phyloP scores from a whole-genome alignment of 2,888 invertebrate genomes.

The Perithous albicinctus region DNA sequence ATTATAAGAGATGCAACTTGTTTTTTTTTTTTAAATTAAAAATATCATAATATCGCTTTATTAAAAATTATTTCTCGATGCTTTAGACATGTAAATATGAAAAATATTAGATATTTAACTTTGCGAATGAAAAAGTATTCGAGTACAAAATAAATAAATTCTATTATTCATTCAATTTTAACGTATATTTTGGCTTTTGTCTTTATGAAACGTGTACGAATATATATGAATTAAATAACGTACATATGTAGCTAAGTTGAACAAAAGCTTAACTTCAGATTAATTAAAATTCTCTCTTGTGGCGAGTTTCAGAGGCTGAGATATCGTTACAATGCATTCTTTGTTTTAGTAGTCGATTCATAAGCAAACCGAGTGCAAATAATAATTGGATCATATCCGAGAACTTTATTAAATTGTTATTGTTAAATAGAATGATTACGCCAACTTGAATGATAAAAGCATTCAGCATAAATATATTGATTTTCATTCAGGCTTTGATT shows the following conservation, averaged over 20 bases:
- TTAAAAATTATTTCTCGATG: too few species aligned
- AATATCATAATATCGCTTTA: too few species aligned
- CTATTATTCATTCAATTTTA: not conserved
- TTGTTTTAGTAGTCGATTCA: not conserved
- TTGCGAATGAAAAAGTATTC: not conserved
- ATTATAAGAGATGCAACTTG: too few species aligned
- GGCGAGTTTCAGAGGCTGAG: not conserved
- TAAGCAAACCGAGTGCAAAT: not conserved
- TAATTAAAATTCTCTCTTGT: conserved; percentile 1
- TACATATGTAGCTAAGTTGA: not conserved
- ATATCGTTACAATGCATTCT: not conserved
- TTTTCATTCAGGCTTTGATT: too few species aligned
- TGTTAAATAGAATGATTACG: not conserved
- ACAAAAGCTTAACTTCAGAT: not conserved
- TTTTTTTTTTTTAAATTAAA: too few species aligned
- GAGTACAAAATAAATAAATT: not conserved
- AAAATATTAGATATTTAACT: too few species aligned
- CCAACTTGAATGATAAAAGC: too few species aligned
- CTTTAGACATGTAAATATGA: too few species aligned
- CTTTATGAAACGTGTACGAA: not conserved
- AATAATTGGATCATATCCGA: conserved; percentile 3
- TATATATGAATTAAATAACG: not conserved
- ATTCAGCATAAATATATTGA: too few species aligned
- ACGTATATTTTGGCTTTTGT: too few species aligned
- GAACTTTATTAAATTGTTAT: not conserved